A percentile compares a stretch with the other conserved stretches of the same genome.
Conservation (phyloP, 2,113 vertebrate genomes). For the Ploceus nigricollis region DNA sequence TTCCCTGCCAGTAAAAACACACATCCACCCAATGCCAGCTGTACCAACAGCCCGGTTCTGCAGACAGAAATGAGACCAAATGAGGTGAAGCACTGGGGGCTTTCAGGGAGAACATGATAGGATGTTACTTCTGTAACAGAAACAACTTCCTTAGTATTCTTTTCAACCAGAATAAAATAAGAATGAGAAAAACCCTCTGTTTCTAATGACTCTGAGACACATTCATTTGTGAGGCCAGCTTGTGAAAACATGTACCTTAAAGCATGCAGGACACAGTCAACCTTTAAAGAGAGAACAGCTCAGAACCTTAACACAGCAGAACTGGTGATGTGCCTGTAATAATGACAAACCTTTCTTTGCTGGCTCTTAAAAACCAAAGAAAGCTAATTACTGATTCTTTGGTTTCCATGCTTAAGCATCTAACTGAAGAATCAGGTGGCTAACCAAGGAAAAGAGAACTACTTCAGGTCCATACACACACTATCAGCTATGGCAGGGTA, state of each 20-base stretch:
- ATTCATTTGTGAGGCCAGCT: neutral
- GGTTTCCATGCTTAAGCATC: neutral
- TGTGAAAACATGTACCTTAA: neutral
- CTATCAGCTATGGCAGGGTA: neutral
- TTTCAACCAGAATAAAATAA: neutral
- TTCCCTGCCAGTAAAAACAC: neutral
- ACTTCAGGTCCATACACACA: neutral
- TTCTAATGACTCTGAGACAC: neutral
- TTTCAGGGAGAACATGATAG: neutral
- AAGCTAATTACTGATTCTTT: neutral
- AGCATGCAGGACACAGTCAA: neutral
- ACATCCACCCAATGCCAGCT: neutral
- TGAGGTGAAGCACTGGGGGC: neutral
- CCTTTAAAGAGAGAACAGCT: neutral
- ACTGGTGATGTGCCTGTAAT: neutral
- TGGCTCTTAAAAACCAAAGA: neutral
- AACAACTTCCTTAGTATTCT: neutral
- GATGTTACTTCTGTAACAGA: neutral
- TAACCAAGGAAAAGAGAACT: neutral
- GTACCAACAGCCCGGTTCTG: neutral
- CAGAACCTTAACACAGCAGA: neutral
- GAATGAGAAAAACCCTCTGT: neutral
- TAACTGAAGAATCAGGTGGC: neutral
- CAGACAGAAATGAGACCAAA: neutral
- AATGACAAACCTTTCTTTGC: neutral